Evolutionary conservation across 92 coral and sea anemone genomes (phyloP), one percentile per base, ranked within the genome.

Genomic region (Epizoanthus ramosus): DNA sequence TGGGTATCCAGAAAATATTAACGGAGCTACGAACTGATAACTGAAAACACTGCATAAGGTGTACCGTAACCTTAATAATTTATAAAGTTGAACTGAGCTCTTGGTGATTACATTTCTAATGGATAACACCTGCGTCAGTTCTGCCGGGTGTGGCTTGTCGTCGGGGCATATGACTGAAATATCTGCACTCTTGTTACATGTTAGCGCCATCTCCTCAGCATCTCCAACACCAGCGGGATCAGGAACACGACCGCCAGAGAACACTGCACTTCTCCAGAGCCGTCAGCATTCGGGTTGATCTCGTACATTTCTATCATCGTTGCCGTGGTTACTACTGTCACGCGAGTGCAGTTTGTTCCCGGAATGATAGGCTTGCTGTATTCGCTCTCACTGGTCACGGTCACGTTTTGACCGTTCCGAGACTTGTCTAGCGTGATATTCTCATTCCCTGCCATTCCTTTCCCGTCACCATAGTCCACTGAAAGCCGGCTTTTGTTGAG

Each of bases 291-390:
- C 37, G 80, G 80, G 80, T 75, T 75, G 19, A 56, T 17, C 67
- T 75, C 80, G 24, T 75, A 75, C 68, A 75, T 75, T 75, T 75
- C 41, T 6, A 75, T 18, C 18, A 75, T 21, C 3, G 80, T 75
- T 5, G 63, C 63, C 21, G 71, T 63, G 41, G 56, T 22, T 14
- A 57, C 63, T 23, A 61, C 59, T 2, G 68, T 60, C 24, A 77
- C 68, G 16, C 59, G 58, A 31, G 82, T 61, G 9, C 82, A 77
- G 24, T 39, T 77, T 39, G 82, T 77, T 3, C 82, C 37, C 6
- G 71, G 56, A 21, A 77, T 77, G 35, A 77, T 3, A 8, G 82
- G 58, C 54, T 77, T 60, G 16, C 24, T 61, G 69, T 61, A 77
- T 7, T 35, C 59, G 8, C 68, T 77, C 39, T 60, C 35, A 9